Evolutionary conservation across 2,888 invertebrate species (phyloP).

Genomic region (Lysandra coridon): DNA sequence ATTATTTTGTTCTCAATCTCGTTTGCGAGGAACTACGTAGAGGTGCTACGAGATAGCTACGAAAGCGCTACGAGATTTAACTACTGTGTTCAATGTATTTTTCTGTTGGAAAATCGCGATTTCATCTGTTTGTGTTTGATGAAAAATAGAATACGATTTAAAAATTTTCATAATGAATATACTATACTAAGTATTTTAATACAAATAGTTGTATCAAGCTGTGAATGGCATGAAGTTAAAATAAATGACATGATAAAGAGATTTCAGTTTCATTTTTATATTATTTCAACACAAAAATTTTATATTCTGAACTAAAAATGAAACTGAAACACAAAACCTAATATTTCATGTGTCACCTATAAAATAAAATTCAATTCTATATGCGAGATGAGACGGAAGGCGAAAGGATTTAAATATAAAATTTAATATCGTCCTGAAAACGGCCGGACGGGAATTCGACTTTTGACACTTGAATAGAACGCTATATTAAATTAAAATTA

Average conservation of each 20-base stretch:
- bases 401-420: conserved; percentile 34
- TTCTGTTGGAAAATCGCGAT: not conserved
- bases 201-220: not conserved
- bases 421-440: conserved; percentile 36
- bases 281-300: not conserved
- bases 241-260: not conserved
- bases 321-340: not conserved
- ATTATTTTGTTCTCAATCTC: conserved; percentile 8
- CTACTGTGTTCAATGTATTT: not conserved
- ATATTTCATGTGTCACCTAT: not conserved
- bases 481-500: conserved; percentile 48
- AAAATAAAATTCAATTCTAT: conserved; percentile 7
- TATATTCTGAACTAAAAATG: not conserved
- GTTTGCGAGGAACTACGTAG: conserved; percentile 15
- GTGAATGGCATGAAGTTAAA: not conserved
- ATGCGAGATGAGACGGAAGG: conserved; percentile 22
- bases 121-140: not conserved
- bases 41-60: conserved; percentile 56
- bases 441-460: conserved; percentile 34
- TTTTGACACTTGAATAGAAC: conserved; percentile 39
- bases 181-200: not conserved
- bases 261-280: not conserved
- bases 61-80: conserved; percentile 32
- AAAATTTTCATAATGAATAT: not conserved
- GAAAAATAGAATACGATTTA: not conserved